Conservation (phyloP, 2,113 vertebrate species). For the Myanophis thanlyinensis region DNA sequence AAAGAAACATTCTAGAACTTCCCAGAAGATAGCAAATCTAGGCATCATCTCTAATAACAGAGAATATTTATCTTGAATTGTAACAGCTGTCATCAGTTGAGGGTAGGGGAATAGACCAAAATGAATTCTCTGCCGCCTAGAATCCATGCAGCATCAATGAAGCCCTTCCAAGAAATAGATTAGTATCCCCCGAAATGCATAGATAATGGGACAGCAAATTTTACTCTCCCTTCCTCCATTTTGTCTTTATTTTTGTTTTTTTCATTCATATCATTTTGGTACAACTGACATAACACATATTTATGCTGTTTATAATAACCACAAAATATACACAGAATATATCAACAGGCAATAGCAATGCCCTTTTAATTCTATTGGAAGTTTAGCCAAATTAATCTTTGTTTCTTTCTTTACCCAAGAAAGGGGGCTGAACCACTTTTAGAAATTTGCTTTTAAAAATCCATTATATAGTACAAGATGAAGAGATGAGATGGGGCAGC, state of each 20-base stretch:
- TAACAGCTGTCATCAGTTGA: not conserved
- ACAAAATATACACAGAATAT: not conserved
- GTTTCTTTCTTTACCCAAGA: not conserved
- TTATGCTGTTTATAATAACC: too few species aligned
- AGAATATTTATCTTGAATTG: conserved; percentile 34
- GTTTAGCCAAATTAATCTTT: not conserved
- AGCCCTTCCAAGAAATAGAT: conserved; percentile 26
- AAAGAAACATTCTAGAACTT: conserved; percentile 58
- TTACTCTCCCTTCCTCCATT: not conserved
- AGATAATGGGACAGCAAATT: not conserved
- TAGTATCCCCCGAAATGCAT: not conserved
- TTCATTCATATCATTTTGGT: not conserved
- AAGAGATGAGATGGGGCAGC: not conserved
- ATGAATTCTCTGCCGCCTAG: not conserved
- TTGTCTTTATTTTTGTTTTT: not conserved
- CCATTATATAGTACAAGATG: not conserved
- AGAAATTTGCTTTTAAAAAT: not conserved
- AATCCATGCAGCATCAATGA: not conserved
- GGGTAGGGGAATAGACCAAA: not conserved
- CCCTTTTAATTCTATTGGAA: not conserved
- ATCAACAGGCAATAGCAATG: not conserved
- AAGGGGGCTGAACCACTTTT: not conserved
- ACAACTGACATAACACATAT: not conserved
- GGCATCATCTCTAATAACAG: conserved; percentile 57
- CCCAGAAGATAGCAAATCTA: conserved; percentile 70